phyloP scores from a whole-genome alignment of 2,113 vertebrate genomes.

The Strix uralensis region DNA sequence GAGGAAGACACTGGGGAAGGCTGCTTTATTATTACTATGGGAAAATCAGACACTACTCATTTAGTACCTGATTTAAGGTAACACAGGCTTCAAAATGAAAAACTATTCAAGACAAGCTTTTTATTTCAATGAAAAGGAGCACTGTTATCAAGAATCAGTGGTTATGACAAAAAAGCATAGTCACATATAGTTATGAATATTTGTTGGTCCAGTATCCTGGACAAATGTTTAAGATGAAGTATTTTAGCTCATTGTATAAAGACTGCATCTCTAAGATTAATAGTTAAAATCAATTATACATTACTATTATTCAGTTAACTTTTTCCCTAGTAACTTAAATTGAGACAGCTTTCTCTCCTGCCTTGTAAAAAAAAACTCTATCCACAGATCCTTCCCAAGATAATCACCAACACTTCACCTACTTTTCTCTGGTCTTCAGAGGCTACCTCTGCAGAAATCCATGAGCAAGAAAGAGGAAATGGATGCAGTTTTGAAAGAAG shows the following conservation, averaged over 20 bases:
- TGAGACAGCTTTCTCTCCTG: not conserved
- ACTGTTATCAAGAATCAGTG: not conserved
- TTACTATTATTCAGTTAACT: not conserved
- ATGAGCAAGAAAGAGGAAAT: not conserved
- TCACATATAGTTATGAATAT: not conserved
- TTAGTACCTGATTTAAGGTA: conserved; percentile 35
- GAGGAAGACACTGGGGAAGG: not conserved
- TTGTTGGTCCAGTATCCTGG: not conserved
- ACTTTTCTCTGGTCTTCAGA: not conserved
- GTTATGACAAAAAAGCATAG: not conserved
- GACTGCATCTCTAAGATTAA: not conserved
- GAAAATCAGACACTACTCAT: not conserved
- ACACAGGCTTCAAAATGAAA: not conserved
- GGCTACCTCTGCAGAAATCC: not conserved
- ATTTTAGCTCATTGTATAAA: not conserved
- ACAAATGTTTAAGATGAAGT: not conserved
- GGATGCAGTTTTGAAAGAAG: not conserved
- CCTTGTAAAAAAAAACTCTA: not conserved
- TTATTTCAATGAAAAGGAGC: not conserved
- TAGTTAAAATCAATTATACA: not conserved
- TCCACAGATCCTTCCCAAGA: not conserved
- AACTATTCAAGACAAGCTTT: not conserved
- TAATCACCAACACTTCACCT: not conserved
- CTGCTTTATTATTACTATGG: not conserved
- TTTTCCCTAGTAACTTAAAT: not conserved